phyloP scores from a whole-genome alignment of 2,797 vertebrate genomes.

The Benthosema pterotum region DNA sequence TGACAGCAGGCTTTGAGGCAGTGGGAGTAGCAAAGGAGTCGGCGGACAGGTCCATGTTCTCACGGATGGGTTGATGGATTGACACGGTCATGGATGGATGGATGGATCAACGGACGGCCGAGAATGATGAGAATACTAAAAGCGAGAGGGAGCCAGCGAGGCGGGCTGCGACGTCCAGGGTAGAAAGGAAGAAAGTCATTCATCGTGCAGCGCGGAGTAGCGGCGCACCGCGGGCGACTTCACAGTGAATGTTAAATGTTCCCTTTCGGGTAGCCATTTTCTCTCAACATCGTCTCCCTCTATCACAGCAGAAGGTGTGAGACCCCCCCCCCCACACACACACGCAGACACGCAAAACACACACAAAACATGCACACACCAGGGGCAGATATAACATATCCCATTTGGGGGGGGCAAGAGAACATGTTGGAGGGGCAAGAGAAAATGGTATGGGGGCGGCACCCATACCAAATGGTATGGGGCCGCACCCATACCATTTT shows the following conservation, averaged over 20 bases:
- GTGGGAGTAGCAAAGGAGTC: conserved; percentile 22
- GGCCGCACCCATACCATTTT: too few species aligned
- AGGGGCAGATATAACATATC: too few species aligned
- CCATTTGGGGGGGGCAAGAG: too few species aligned
- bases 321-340: conserved; percentile 15
- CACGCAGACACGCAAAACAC: too few species aligned
- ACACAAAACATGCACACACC: too few species aligned
- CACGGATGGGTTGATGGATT: conserved; percentile 12
- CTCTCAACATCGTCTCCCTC: conserved; percentile 33
- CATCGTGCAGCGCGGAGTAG: conserved; percentile 37
- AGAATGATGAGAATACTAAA: neutral
- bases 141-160: conserved; percentile 17
- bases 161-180: conserved; percentile 13
- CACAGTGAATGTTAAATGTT: conserved; percentile 24
- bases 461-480: too few species aligned
- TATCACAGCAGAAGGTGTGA: conserved; percentile 62
- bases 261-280: conserved; percentile 38
- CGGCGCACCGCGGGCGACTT: conserved; percentile 33
- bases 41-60: neutral
- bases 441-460: too few species aligned
- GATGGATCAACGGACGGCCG: conserved; percentile 25
- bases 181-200: conserved; percentile 8
- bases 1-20: too few species aligned
- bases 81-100: conserved; percentile 5
- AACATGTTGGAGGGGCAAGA: too few species aligned